phyloP scores from a whole-genome alignment of 2,888 invertebrate genomes.

The Argyresthia albistria region DNA sequence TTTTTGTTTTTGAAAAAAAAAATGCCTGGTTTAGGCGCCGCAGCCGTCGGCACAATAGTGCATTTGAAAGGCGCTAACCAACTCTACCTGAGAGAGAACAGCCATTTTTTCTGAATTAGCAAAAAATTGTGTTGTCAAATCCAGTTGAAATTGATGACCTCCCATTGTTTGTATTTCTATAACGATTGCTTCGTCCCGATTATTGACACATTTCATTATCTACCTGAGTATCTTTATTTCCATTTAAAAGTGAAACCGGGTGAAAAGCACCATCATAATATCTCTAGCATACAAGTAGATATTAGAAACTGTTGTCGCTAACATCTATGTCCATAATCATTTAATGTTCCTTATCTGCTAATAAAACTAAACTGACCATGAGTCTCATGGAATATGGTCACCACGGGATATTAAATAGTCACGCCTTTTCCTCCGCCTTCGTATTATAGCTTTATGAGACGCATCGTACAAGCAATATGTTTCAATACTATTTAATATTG shows the following conservation, averaged over 20 bases:
- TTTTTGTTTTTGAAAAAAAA: conserved; percentile 19
- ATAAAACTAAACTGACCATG: too few species aligned
- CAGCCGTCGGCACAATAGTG: conserved; percentile 36
- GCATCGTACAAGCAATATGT: too few species aligned
- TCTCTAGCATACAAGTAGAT: not conserved
- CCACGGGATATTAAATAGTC: conserved; percentile 65
- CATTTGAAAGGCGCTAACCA: conserved; percentile 46
- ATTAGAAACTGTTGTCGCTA: too few species aligned
- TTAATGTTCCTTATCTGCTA: too few species aligned
- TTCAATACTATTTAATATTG: too few species aligned
- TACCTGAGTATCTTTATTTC: not conserved
- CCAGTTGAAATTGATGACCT: conserved; percentile 43
- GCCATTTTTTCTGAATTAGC: conserved; percentile 34
- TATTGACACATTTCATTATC: conserved; percentile 22
- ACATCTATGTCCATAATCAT: too few species aligned
- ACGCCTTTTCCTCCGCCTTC: conserved; percentile 35
- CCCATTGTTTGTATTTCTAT: conserved; percentile 40
- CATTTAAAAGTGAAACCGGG: not conserved
- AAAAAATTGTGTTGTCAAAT: conserved; percentile 25
- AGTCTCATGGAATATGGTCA: conserved; percentile 45
- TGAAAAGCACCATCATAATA: not conserved
- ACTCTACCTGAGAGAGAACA: conserved; percentile 48
- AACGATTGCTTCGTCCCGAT: conserved; percentile 24
- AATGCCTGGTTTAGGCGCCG: conserved; percentile 48
- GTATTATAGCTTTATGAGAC: too few species aligned